Evolutionary conservation across 2,797 vertebrate species (phyloP).

Genomic region (Peromyscus nudipes): DNA sequence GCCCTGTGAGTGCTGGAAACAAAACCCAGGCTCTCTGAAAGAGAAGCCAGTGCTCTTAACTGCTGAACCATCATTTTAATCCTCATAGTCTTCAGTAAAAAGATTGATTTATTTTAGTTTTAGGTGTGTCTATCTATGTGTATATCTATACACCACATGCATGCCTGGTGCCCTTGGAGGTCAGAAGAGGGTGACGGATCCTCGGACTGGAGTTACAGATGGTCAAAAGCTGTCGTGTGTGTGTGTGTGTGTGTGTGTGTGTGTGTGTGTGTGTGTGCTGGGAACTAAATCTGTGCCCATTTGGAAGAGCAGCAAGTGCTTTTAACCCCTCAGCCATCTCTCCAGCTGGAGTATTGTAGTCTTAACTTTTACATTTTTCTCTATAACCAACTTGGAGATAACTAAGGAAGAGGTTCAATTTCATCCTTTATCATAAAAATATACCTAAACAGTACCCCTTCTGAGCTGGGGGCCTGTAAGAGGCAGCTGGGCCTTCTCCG

Average conservation of each 20-base stretch:
- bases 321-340: not conserved
- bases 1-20: not conserved
- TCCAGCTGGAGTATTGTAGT: conserved; percentile 12
- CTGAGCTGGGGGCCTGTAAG: not conserved
- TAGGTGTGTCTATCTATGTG: not conserved
- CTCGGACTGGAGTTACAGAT: not conserved
- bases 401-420: not conserved
- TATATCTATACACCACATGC: not conserved
- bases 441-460: not conserved
- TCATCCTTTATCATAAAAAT: not conserved
- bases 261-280: not conserved
- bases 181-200: not conserved
- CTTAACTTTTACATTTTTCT: conserved; percentile 36
- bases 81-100: not conserved
- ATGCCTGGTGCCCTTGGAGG: not conserved
- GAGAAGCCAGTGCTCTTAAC: not conserved
- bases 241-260: not conserved
- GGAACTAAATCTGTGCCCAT: not conserved
- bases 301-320: not conserved
- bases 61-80: not conserved
- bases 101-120: not conserved
- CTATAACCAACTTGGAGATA: conserved; percentile 32
- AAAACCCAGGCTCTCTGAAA: not conserved
- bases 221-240: too few relatives aligned
- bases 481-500: not conserved